Percentiles rank a stretch among this genome's conserved stretches.
Evolutionary conservation across 1,140 invertebrate genomes (phyloP).

Genomic region (Zaprionus capensis): DNA sequence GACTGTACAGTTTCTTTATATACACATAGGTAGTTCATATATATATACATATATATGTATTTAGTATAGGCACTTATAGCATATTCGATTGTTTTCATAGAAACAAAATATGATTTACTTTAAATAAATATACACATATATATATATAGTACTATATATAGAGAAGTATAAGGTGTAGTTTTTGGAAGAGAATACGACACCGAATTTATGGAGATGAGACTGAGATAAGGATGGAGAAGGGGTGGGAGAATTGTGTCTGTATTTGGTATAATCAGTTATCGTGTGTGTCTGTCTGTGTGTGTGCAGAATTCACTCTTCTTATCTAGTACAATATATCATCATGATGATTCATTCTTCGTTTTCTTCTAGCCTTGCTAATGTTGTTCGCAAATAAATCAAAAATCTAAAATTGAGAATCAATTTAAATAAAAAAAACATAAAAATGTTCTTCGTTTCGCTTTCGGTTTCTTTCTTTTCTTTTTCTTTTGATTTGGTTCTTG

Average conservation of each 20-base stretch:
- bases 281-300: not conserved
- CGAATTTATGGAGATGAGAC: not conserved
- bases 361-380: constrained; percentile 22
- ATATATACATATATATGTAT: constrained; percentile 54
- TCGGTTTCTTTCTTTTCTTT: constrained; percentile 43
- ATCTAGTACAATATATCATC: constrained; percentile 7
- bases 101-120: constrained; percentile 72
- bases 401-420: constrained; percentile 14
- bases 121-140: constrained; percentile 43
- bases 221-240: not conserved
- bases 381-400: constrained; percentile 21
- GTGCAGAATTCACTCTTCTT: constrained; percentile 15
- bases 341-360: not conserved
- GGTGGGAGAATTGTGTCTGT: constrained; percentile 19
- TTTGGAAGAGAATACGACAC: constrained; percentile 18
- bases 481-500: constrained; percentile 18
- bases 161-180: constrained; percentile 31
- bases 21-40: constrained; percentile 28
- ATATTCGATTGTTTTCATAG: constrained; percentile 81
- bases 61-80: constrained; percentile 80
- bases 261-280: constrained; percentile 24
- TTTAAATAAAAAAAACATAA: constrained; percentile 23
- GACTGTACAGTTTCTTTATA: constrained; percentile 39
- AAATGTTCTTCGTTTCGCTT: constrained; percentile 5
- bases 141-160: constrained; percentile 31